Evolutionary conservation across 2,113 vertebrate genomes (phyloP), one percentile per base, ranked within the genome.

Genomic region (Toxotes chatareus): DNA sequence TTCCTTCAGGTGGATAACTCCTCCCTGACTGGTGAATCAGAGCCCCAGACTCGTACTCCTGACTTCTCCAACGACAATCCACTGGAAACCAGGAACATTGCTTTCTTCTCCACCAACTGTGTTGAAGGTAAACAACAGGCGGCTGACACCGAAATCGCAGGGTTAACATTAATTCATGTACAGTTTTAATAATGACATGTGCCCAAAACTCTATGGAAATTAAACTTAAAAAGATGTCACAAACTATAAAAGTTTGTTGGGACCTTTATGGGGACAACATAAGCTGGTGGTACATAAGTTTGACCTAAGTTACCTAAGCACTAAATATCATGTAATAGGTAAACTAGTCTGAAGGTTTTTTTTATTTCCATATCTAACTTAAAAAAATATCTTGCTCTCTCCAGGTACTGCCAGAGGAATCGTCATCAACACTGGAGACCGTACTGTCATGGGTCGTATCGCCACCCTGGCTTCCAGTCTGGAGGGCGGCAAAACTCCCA

Each of bases 21-120:
- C 44, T 99, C 98, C 0, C 97, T 99, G 56, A 99, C 98, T 0
- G 98, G 97, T 0, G 98, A 99, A 92, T 99, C 98, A 0, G 98
- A 99, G 83, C 97, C 98, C 0, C 98, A 99, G 94, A 97, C 96
- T 1, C 97, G 98, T n/a, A 95, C 96, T 2, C 97, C 97, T 0
- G 97, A 99, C 60, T 98, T 97, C 93, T 97, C 98, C 60, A 96
- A 98, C 0, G 97, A 99, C 46, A 99, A 99, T 89, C 97, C 98
- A 0, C 92, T 99, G 91, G 98, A 99, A 85, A 99, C 97, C 0
- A 96, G 97, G 21, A 99, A 99, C 80, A 98, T 99, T 78, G 94
- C 87, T 49, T 99, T 99, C 95, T 99, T 99, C 93, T 98, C 97
- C 21, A 99, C 98, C 89, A 99, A 99, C 94, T 99, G 97, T 4